A percentile compares a stretch with the other conserved stretches of the same genome.
Conservation (phyloP, 1,140 invertebrate genomes). For the Brachionus manjavacas region DNA sequence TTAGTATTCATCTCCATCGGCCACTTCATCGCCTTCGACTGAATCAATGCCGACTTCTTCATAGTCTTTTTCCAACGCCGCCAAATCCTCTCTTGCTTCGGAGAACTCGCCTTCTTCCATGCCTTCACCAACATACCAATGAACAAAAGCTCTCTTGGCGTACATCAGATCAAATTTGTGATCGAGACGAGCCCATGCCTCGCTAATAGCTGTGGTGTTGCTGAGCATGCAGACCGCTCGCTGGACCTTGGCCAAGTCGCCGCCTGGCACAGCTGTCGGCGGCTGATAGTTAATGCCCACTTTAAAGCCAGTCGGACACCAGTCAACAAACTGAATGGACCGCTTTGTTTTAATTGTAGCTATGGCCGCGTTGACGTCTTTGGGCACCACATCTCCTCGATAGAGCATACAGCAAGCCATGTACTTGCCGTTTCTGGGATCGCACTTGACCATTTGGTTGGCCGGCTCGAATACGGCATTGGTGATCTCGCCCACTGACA, state of each 20-base stretch:
- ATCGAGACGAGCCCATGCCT: slow-evolving; percentile 68
- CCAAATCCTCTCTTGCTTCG: slow-evolving; percentile 48
- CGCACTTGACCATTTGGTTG: slow-evolving; percentile 69
- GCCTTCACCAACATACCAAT: slow-evolving; percentile 57
- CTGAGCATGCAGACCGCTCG: slow-evolving; percentile 75
- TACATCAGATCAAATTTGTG: slow-evolving; percentile 47
- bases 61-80: slow-evolving; percentile 47
- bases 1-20: slow-evolving; percentile 40
- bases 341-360: slow-evolving; percentile 58
- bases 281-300: slow-evolving; percentile 76
- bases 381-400: slow-evolving; percentile 60
- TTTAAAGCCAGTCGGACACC: slow-evolving; percentile 56
- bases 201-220: slow-evolving; percentile 65
- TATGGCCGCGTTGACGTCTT: slow-evolving; percentile 60
- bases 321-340: slow-evolving; percentile 61
- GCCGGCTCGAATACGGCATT: slow-evolving; percentile 64
- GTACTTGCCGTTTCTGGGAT: slow-evolving; percentile 60
- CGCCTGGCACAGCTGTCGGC: slow-evolving; percentile 68
- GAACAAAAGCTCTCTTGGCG: slow-evolving; percentile 45
- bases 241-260: slow-evolving; percentile 76
- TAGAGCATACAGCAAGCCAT: slow-evolving; percentile 60
- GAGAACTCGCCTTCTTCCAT: slow-evolving; percentile 59
- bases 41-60: slow-evolving; percentile 45
- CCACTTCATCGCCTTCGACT: slow-evolving; percentile 29
- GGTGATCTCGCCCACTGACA: slow-evolving; percentile 60